Conservation (phyloP, 2,113 vertebrate genomes). For the Pipa parva region DNA sequence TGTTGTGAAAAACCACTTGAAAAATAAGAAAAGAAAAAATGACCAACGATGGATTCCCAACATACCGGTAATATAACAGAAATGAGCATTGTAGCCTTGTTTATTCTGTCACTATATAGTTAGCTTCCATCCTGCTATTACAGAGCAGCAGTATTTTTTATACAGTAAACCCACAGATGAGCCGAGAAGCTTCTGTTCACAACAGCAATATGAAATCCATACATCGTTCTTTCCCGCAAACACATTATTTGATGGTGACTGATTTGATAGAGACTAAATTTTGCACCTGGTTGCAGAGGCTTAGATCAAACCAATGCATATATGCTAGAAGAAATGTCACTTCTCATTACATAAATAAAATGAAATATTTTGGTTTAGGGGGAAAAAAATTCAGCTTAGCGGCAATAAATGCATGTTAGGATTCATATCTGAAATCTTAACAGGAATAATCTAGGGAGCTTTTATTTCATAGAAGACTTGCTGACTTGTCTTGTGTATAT, state of each 20-base stretch:
- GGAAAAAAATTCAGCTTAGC: background rate
- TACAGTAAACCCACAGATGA: background rate
- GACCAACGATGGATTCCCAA: background rate
- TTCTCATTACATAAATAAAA: slow-evolving; percentile 1
- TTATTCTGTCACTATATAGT: background rate
- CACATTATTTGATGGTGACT: background rate
- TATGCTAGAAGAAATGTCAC: background rate
- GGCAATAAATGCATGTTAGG: background rate
- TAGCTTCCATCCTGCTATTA: background rate
- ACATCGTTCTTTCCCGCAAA: background rate
- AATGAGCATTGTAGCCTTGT: background rate
- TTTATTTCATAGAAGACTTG: no score
- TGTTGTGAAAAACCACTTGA: background rate
- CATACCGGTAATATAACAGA: background rate
- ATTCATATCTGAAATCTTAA: background rate
- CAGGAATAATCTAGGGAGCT: background rate
- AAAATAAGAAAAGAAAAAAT: background rate
- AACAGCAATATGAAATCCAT: background rate
- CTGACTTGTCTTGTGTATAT: background rate
- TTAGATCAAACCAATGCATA: background rate
- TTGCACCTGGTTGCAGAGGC: background rate
- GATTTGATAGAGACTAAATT: background rate
- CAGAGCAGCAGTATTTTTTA: background rate
- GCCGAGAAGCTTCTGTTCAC: background rate
- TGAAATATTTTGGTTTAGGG: background rate